Evolutionary conservation across 2,888 invertebrate species (phyloP).

Genomic region (Lasioglossum oenotherae): DNA sequence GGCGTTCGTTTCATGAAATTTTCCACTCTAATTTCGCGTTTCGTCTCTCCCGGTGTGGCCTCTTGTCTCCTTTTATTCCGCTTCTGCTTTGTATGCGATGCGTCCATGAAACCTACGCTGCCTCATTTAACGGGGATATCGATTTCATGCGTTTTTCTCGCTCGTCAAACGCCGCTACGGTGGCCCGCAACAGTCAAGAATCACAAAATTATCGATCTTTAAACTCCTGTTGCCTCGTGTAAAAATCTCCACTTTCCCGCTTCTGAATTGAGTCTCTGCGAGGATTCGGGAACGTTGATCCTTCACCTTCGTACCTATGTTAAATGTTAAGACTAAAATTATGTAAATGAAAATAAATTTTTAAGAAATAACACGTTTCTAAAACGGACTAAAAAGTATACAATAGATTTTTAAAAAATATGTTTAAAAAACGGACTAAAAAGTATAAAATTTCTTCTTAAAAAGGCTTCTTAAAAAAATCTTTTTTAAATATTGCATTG

Average conservation of each 20-base stretch:
- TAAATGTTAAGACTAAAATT: too few species aligned
- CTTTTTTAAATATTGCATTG: too few species aligned
- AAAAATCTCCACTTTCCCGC: background rate
- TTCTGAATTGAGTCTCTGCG: background rate
- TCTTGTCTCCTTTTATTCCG: background rate
- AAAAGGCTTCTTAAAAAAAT: too few species aligned
- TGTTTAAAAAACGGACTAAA: too few species aligned
- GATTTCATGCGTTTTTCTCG: background rate
- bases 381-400: too few species aligned
- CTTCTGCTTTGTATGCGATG: background rate
- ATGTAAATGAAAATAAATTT: too few species aligned
- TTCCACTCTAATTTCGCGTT: conserved; percentile 17
- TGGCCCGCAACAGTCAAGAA: background rate
- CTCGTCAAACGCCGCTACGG: background rate
- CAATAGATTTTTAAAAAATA: too few species aligned
- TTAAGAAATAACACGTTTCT: too few species aligned
- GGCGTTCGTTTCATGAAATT: conserved; percentile 14
- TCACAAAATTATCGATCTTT: background rate
- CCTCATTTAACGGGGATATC: conserved; percentile 6
- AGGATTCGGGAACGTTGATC: background rate
- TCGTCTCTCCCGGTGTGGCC: background rate
- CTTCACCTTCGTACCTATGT: too few species aligned
- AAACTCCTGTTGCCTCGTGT: background rate
- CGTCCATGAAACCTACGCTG: background rate
- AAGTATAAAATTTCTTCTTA: too few species aligned